phyloP scores from a whole-genome alignment of 2,113 vertebrate genomes.

The Nyctibius bracteatus region DNA sequence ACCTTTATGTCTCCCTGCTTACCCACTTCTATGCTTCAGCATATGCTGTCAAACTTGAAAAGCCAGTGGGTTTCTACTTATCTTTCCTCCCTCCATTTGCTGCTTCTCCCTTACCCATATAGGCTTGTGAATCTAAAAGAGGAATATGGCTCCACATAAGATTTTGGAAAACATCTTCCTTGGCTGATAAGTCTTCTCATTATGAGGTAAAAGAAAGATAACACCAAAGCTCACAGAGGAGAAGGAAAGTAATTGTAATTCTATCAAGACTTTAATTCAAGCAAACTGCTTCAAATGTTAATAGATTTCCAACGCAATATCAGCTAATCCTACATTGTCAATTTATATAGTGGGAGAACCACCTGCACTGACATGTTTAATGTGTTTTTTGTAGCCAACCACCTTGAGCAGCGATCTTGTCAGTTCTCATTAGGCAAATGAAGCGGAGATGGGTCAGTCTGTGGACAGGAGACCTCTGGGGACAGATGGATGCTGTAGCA shows the following conservation, averaged over 20 bases:
- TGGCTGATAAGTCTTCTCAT: conserved; percentile 10
- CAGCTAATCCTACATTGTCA: conserved; percentile 34
- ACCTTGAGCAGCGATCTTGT: background rate
- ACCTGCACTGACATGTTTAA: conserved; percentile 35
- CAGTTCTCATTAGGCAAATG: conserved; percentile 35
- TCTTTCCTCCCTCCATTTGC: background rate
- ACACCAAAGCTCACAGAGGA: conserved; percentile 16
- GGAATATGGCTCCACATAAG: background rate
- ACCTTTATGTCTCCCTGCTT: background rate
- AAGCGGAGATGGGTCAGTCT: background rate
- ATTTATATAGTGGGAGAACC: conserved; percentile 14
- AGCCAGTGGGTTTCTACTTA: background rate
- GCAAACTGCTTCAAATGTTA: conserved; percentile 52
- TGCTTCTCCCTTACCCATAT: background rate
- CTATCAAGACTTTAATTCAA: conserved; percentile 49
- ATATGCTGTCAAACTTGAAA: background rate
- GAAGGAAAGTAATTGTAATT: conserved; percentile 43
- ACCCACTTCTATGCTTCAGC: background rate
- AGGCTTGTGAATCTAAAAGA: background rate
- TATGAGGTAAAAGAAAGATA: background rate
- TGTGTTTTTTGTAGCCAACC: conserved; percentile 37
- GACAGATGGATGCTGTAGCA: background rate
- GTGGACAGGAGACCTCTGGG: background rate
- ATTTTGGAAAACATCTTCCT: background rate
- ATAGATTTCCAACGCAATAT: conserved; percentile 46